Conservation (phyloP, 1,140 invertebrate species). For the Lordiphosa collinella region DNA sequence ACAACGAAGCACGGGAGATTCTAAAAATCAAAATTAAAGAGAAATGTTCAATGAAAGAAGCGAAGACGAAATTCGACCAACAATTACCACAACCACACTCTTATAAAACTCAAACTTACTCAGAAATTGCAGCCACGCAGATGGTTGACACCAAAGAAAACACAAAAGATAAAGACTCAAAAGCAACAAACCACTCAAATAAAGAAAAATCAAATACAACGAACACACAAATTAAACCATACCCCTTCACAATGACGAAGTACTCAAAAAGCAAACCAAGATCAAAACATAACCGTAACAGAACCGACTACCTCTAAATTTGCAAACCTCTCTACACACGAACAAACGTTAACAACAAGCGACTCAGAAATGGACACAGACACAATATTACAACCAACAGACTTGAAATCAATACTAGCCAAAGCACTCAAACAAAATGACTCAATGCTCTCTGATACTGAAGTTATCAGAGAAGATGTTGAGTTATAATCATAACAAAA, state of each 20-base stretch:
- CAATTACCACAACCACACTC: not conserved
- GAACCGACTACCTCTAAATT: not conserved
- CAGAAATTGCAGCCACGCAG: not conserved
- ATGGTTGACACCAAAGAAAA: too few species aligned
- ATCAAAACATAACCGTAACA: too few species aligned
- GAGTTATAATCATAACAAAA: not conserved
- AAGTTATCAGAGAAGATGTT: slow-evolving; percentile 1
- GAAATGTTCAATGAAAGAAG: too few species aligned
- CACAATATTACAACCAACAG: not conserved
- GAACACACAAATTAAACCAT: too few species aligned
- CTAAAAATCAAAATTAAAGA: slow-evolving; percentile 6
- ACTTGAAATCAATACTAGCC: not conserved
- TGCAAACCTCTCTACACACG: not conserved
- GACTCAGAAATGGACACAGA: slow-evolving; percentile 9
- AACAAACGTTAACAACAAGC: slow-evolving; percentile 5
- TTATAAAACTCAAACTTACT: not conserved
- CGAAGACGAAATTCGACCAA: not conserved
- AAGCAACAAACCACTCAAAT: too few species aligned
- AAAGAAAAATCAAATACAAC: too few species aligned
- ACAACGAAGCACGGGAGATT: not conserved
- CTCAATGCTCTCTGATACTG: slow-evolving; percentile 3
- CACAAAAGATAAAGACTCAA: too few species aligned
- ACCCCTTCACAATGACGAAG: too few species aligned
- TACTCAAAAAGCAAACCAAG: too few species aligned
- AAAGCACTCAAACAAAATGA: not conserved